Evolutionary conservation across 2,888 invertebrate genomes (phyloP).

Genomic region (Microchrysa polita): DNA sequence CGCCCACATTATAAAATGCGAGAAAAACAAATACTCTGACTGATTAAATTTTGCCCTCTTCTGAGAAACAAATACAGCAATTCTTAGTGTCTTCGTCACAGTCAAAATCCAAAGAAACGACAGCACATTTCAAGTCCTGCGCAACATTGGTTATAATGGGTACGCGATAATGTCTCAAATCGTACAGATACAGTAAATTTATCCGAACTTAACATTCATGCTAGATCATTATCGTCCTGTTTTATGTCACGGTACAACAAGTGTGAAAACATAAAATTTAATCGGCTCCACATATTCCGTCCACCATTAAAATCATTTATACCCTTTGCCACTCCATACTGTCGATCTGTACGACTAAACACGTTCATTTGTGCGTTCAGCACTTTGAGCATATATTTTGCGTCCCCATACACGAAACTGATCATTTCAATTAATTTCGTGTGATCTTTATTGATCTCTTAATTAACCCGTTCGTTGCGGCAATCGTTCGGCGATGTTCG

Average conservation of each 20-base stretch:
- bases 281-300: conserved; percentile 39
- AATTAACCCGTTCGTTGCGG: conserved; percentile 45
- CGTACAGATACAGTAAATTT: no score
- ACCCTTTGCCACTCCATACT: conserved; percentile 7
- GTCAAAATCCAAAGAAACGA: no score
- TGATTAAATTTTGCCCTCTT: no score
- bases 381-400: conserved; percentile 6
- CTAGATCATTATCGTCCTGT: conserved; percentile 20
- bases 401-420: conserved; percentile 18
- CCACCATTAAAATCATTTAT: conserved; percentile 23
- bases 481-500: neutral
- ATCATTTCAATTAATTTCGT: conserved; percentile 49
- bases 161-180: no score
- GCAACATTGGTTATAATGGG: no score
- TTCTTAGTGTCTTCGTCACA: no score
- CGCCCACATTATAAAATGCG: conserved; percentile 13
- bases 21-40: neutral
- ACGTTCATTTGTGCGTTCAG: no score
- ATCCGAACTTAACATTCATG: neutral
- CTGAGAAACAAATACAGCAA: no score
- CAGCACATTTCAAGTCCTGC: no score
- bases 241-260: conserved; percentile 19
- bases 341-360: neutral
- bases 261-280: conserved; percentile 41
- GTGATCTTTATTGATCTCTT: conserved; percentile 50